phyloP scores from a whole-genome alignment of 2,797 vertebrate genomes.

The Trachurus trachurus region DNA sequence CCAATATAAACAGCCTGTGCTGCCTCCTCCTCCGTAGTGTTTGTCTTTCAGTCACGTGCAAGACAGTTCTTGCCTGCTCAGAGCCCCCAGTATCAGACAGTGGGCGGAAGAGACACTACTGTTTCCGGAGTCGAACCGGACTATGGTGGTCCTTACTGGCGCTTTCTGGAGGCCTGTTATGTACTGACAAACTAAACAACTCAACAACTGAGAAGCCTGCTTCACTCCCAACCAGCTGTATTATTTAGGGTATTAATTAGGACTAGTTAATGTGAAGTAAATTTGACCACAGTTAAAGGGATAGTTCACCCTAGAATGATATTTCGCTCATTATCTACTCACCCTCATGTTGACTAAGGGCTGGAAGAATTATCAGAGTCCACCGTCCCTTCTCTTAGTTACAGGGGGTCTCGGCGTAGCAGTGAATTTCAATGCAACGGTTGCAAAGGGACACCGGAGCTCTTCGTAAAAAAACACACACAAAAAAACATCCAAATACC shows the following conservation, averaged over 20 bases:
- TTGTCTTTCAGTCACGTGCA: constrained; percentile 50
- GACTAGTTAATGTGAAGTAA: too few species aligned
- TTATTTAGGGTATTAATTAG: neutral
- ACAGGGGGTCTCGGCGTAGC: too few species aligned
- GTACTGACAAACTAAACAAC: constrained; percentile 5
- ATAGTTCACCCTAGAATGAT: too few species aligned
- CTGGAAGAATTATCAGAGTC: too few species aligned
- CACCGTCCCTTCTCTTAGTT: too few species aligned
- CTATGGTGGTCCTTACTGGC: constrained; percentile 5
- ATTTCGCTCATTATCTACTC: too few species aligned
- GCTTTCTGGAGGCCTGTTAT: constrained; percentile 10
- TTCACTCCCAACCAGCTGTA: neutral
- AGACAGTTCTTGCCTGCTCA: constrained; percentile 46
- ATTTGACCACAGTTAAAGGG: too few species aligned
- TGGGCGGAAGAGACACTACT: constrained; percentile 52
- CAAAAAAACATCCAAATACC: too few species aligned
- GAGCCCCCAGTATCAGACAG: constrained; percentile 47
- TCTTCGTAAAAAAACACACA: too few species aligned
- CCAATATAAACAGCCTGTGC: constrained; percentile 71
- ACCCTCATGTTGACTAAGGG: too few species aligned
- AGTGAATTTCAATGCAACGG: too few species aligned
- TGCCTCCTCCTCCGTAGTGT: constrained; percentile 32
- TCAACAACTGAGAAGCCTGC: constrained; percentile 6
- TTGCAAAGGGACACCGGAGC: too few species aligned
- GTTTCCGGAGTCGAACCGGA: constrained; percentile 62